A percentile compares a stretch with the other conserved stretches of the same genome.
phyloP scores from a whole-genome alignment of 2,888 invertebrate species.

The Cacoxenus indagator region DNA sequence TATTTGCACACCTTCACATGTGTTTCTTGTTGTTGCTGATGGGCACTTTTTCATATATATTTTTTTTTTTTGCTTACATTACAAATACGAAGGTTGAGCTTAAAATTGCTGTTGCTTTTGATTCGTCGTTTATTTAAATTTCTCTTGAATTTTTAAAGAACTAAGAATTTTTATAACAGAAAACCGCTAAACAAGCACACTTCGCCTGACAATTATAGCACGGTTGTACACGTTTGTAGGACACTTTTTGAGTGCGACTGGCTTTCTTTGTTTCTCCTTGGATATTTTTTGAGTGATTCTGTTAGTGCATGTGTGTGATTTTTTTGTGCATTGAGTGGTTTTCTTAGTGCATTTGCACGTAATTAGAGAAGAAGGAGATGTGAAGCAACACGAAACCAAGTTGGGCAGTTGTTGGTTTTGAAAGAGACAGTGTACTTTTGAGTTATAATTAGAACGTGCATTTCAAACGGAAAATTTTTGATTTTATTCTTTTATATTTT shows the following conservation, averaged over 20 bases:
- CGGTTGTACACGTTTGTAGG: neutral
- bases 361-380: neutral
- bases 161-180: neutral
- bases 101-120: neutral
- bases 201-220: neutral
- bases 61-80: neutral
- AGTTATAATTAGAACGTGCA: neutral
- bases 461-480: neutral
- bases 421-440: neutral
- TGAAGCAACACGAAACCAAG: neutral
- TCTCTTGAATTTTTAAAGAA: neutral
- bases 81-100: neutral
- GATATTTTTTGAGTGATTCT: neutral
- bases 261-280: neutral
- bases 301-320: neutral
- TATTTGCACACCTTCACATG: neutral
- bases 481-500: neutral
- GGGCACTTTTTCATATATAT: too few species aligned
- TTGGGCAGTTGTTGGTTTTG: neutral
- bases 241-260: neutral
- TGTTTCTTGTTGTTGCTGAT: neutral
- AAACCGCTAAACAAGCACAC: too few species aligned
- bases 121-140: neutral
- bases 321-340: neutral
- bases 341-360: neutral